Evolutionary conservation across 2,888 invertebrate species (phyloP), one percentile per base, ranked within the genome.

Genomic region (Xestia rhomboidea): DNA sequence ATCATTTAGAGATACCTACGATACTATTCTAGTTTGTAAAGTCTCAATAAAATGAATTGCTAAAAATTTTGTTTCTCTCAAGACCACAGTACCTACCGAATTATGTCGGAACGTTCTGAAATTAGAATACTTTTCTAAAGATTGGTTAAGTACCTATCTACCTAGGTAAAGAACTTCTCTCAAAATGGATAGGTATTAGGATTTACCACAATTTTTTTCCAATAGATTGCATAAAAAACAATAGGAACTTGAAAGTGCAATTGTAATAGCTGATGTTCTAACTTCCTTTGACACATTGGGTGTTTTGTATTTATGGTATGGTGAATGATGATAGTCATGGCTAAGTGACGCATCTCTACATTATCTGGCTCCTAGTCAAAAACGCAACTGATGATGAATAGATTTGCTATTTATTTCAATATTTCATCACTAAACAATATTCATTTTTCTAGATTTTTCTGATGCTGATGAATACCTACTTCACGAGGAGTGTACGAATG

Each of bases 351-450:
- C 15, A 57, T 66, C 54, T 68, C 38, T 34, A 63, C 51, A 57
- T 68, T 64, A 21, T 38, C 27, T 84, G 81, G 84, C 81, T 79
- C 80, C 62, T 84, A 49, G 24, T 57, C 80, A 84, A 81, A 84
- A 84, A 80, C 71, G 41, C 62, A 34, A 70, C 54, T 57, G 21
- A 62, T 66, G 27, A 21, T 30, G 21, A 34, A 41, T 46, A 18
- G 44, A 34, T 51, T 63, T n/a, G 63, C n/a, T 38, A 38, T 60
- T 38, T 73, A 38, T 46, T 51, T 66, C 24, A 62, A 24, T 21
- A 34, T 21, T 24, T n/a, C 21, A 46, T 54, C 15, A 57, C 13
- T 69, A 46, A 49, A 60, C 30, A 13, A 60, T 30, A 41, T n/a
- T 1, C 11, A 38, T 49, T n/a, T 30, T 38, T 79, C 46, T 80